Base-by-base conservation (phyloP, 1,140 invertebrate species). In the Anthonomus grandis region DNA sequence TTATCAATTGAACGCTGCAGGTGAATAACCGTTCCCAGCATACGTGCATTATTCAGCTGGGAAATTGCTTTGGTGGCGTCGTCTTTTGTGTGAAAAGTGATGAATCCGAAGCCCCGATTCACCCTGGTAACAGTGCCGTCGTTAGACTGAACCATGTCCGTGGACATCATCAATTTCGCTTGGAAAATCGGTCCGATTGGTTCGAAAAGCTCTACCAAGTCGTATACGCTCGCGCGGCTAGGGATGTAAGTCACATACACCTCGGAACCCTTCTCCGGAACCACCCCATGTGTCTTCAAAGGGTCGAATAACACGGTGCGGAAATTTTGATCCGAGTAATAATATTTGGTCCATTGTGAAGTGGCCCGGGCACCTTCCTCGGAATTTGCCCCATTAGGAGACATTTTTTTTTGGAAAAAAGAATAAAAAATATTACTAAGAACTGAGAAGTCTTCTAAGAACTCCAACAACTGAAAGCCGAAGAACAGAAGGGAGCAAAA, bases 1-100 rank as follows among this genome's bases (percentile, higher is more conserved):
- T 94, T 95, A 64, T 95, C 45, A 12, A 59, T 17, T 1, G 64
- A 63, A 9, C 12, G 22, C 42, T 54, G 18, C 6, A 65, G 15
- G 2, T 2, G 9, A 12, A 65, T 22, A 13, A 1, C 9, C 0
- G 9, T 12, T 17, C 18, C 42, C 3, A 15, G 12, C 24, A 48
- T 23, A 22, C 60, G 59, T 12, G 41, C 19, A 23, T 36, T 48
- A n/a, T 23, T 9, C 15, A 60, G 18, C 25, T 34, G 4, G 2
- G 4, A 8, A 4, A 56, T 3, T 4, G 60, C 64, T 19, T 44
- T 27, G 38, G 24, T 18, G 0, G 64, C 58, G 2, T 17, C 5
- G 8, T 5, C 9, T 22, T 48, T 34, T 37, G 55, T 51, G 45
- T 62, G 42, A 24, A 51, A 65, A 12, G 58, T 60, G 5, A 65